Base-by-base conservation (phyloP, 2,797 vertebrate species). In the Poecile montanus region DNA sequence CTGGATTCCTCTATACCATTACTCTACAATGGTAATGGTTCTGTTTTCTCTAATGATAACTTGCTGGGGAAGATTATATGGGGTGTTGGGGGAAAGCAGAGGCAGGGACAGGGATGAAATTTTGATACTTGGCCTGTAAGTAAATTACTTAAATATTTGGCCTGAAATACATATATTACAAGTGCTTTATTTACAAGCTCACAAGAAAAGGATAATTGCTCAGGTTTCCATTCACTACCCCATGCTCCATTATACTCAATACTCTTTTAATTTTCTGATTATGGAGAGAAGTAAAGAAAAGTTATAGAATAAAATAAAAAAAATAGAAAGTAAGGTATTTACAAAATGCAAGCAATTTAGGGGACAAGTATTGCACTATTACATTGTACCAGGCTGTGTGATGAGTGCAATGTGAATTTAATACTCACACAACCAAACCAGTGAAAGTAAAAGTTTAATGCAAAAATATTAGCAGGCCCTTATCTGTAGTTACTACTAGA, bases 391-490 rank as follows among this genome's bases (percentile, higher is more conserved):
- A 89, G 71, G 80, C n/a, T 13, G 42, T 19, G 12, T 22, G 17
- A 71, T 58, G n/a, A 77, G 17, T 23, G 36, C 0, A 5, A 38
- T 3, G 3, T 21, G 12, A 82, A 71, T 70, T 94, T 88, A 72
- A 42, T n/a, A 45, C 15, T 79, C 71, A 63, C 54, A 65, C 47
- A 72, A 72, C 65, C 21, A 67, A 88, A 79, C 4, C 45, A 78
- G 48, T 22, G 53, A 85, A 82, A 95, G 73, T 53, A 84, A 85
- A 47, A 85, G 16, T 76, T 81, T 68, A 85, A 91, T 78, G 61
- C 48, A 90, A 92, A 91, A 96, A 88, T 42, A 38, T 75, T 95
- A 94, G 85, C 74, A 96, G 86, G 63, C n/a, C 12, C 1, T 93
- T 81, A 85, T 87, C n/a, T 85, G 25, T 74, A 92, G 68, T 75